phyloP scores from a whole-genome alignment of 2,113 vertebrate genomes.

The Stegastes partitus region DNA sequence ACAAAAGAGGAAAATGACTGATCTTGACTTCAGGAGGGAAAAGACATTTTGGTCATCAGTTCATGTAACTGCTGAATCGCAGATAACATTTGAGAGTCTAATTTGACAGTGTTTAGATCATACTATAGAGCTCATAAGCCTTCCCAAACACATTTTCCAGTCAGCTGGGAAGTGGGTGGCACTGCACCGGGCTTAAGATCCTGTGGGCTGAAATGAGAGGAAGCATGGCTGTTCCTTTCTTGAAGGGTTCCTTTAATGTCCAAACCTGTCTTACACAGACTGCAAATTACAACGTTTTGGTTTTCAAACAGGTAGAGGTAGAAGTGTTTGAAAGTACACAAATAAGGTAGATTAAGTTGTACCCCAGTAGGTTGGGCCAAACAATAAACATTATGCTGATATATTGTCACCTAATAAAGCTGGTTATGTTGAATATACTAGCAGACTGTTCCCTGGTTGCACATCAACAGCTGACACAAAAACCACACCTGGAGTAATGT shows the following conservation, averaged over 20 bases:
- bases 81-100: conserved; percentile 24
- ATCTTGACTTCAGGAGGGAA: too few relatives aligned
- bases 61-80: too few relatives aligned
- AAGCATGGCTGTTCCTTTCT: conserved; percentile 28
- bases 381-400: too few relatives aligned
- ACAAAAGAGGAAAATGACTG: neutral
- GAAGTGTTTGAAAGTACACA: too few relatives aligned
- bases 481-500: too few relatives aligned
- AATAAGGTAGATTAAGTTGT: too few relatives aligned
- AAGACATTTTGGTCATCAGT: too few relatives aligned
- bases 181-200: conserved; percentile 32
- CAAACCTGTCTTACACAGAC: neutral
- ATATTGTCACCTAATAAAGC: too few relatives aligned
- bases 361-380: too few relatives aligned
- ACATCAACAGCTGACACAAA: too few relatives aligned
- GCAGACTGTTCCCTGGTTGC: too few relatives aligned
- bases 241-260: conserved; percentile 16
- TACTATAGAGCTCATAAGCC: conserved; percentile 25
- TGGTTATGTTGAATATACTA: too few relatives aligned
- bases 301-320: neutral
- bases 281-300: neutral
- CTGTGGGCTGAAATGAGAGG: conserved; percentile 47
- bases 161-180: conserved; percentile 70
- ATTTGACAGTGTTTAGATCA: conserved; percentile 42
- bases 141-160: conserved; percentile 49